These are phyloP conservation scores for Morone saxatilis DNA, from an alignment of 2,113 vertebrate species.

Conservation along the genomic window DNA sequence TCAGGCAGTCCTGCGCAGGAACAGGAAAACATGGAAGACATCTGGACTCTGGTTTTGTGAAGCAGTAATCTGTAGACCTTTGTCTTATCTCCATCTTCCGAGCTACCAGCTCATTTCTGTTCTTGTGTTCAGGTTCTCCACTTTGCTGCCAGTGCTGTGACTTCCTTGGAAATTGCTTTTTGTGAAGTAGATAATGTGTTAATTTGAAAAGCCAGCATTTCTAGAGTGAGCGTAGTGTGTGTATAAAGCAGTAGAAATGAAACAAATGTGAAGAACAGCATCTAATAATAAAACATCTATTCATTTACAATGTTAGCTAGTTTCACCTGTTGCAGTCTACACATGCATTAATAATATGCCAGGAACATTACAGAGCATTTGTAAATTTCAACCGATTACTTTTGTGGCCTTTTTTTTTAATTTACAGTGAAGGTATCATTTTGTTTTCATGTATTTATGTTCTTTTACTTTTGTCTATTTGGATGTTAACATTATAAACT, in stretches of 20 bases:
- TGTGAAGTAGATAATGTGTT: neutral
- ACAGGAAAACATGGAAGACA: neutral
- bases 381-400: no score
- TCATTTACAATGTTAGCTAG: neutral
- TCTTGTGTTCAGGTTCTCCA: neutral
- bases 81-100: neutral
- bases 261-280: neutral
- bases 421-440: no score
- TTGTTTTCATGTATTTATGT: no score
- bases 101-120: neutral
- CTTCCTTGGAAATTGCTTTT: neutral
- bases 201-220: neutral
- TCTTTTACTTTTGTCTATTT: no score
- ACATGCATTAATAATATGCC: neutral
- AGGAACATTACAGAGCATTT: no score
- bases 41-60: neutral
- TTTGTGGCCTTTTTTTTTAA: no score
- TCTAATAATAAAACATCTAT: neutral
- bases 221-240: neutral
- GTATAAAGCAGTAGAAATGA: neutral
- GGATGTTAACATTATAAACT: no score
- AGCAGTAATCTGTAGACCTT: neutral
- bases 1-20: conserved; percentile 13
- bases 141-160: neutral
- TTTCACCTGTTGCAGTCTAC: neutral